Conservation (phyloP, 2,888 invertebrate genomes). For the Netelia inedita region DNA sequence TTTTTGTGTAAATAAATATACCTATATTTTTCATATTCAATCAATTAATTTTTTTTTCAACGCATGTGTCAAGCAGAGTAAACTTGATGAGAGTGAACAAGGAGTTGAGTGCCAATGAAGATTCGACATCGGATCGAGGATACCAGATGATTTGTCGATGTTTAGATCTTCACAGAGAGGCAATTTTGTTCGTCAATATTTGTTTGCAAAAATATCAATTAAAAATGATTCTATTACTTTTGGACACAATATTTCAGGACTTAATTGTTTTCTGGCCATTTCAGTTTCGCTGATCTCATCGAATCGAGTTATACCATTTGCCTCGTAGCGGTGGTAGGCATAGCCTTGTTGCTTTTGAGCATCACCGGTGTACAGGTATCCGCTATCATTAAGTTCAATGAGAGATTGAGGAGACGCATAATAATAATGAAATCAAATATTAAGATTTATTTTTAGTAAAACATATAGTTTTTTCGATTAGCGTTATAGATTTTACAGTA, state of each 20-base stretch:
- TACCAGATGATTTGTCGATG: constrained; percentile 40
- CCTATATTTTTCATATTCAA: neutral
- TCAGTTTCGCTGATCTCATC: constrained; percentile 39
- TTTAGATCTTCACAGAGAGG: constrained; percentile 45
- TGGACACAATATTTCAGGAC: neutral
- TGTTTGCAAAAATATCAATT: neutral
- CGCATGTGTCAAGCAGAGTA: neutral
- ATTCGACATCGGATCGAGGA: neutral
- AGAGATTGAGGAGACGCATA: neutral
- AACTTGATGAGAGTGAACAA: constrained; percentile 27
- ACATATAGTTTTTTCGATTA: neutral
- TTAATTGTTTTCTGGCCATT: neutral
- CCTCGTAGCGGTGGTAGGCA: neutral
- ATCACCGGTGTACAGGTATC: constrained; percentile 27
- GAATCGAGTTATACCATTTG: constrained; percentile 24
- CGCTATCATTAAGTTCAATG: neutral
- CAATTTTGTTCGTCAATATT: constrained; percentile 42
- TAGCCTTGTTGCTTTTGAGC: constrained; percentile 9
- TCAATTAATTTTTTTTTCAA: neutral
- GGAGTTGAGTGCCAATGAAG: neutral
- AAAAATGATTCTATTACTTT: neutral
- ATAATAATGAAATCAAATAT: too few species aligned
- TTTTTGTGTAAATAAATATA: neutral
- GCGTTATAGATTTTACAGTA: neutral
- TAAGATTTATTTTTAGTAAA: neutral